A percentile compares a stretch with the other conserved stretches of the same genome.
phyloP scores from a whole-genome alignment of 2,797 vertebrate genomes.

The Arnoldichthys spilopterus region DNA sequence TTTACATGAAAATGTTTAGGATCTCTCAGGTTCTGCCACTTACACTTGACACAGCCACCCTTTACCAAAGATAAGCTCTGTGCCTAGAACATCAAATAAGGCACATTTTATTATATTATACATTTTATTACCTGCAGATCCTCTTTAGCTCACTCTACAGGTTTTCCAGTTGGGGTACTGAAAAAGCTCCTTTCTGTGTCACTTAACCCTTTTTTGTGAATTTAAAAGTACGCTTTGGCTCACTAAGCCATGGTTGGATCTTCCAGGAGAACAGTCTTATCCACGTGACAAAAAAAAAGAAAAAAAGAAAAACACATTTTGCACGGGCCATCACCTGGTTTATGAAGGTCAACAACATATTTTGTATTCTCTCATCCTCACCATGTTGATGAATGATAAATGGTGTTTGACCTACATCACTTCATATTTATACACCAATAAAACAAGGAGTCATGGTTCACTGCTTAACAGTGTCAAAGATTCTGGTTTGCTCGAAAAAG shows the following conservation, averaged over 20 bases:
- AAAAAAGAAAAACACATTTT: neutral
- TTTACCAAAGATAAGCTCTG: too few species aligned
- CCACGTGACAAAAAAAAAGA: neutral
- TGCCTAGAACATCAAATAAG: too few species aligned
- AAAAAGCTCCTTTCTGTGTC: too few species aligned
- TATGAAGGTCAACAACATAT: neutral
- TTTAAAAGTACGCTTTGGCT: neutral
- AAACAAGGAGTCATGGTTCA: neutral
- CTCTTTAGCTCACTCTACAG: neutral
- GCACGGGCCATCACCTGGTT: too few species aligned
- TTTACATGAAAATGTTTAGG: too few species aligned
- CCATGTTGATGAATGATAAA: neutral
- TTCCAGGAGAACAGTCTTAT: too few species aligned
- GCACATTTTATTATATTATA: too few species aligned
- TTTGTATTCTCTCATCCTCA: neutral
- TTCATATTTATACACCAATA: neutral
- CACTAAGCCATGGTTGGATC: too few species aligned
- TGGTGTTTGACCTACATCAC: neutral
- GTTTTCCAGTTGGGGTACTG: neutral
- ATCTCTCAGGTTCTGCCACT: too few species aligned
- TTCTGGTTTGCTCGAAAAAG: neutral
- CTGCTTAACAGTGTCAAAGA: neutral
- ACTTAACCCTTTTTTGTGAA: neutral
- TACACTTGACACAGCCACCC: too few species aligned
- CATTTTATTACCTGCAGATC: too few species aligned